Evolutionary conservation across 2,888 invertebrate genomes (phyloP).

Genomic region (Troilus luridus): DNA sequence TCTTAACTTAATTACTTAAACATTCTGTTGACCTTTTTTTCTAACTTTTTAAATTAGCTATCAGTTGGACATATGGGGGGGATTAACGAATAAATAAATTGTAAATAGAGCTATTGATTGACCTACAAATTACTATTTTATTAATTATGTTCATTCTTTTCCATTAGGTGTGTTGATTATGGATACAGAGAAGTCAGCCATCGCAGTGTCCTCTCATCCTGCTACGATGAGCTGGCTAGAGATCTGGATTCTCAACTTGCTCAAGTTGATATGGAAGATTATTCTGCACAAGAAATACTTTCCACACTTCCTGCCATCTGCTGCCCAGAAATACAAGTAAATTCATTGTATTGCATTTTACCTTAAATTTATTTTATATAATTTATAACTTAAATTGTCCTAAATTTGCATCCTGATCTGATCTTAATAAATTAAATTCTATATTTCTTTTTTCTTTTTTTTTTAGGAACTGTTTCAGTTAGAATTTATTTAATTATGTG

Average conservation of each 20-base stretch:
- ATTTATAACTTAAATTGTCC: not conserved
- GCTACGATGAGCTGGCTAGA: conserved; percentile 88
- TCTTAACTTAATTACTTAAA: not conserved
- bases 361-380: not conserved
- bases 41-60: not conserved
- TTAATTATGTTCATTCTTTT: not conserved
- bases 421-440: not conserved
- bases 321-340: conserved; percentile 68
- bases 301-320: conserved; percentile 82
- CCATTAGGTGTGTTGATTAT: conserved; percentile 65
- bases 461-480: not conserved
- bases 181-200: conserved; percentile 87
- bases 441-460: not conserved
- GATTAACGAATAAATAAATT: not conserved
- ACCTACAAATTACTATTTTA: conserved; percentile 51
- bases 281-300: conserved; percentile 91
- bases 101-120: not conserved
- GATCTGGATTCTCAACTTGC: conserved; percentile 94
- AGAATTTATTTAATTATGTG: too few species aligned
- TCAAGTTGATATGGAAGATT: conserved; percentile 95
- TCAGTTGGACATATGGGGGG: not conserved
- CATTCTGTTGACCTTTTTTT: not conserved
- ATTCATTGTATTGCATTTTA: not conserved
- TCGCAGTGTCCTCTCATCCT: conserved; percentile 85
- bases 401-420: not conserved